Base-by-base conservation (phyloP, 2,888 invertebrate genomes). In the Molorchus minor region DNA sequence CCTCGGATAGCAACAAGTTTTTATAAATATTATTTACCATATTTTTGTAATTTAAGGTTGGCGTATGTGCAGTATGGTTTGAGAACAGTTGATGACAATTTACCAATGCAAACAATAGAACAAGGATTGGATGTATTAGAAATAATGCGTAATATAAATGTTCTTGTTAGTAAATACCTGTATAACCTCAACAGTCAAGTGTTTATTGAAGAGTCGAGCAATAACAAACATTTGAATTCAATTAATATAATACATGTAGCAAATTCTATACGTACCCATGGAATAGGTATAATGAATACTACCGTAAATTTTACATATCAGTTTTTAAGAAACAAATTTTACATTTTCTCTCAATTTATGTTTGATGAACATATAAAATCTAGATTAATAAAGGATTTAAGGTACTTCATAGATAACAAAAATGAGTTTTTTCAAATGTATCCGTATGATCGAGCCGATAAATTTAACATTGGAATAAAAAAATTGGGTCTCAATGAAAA, bases 341-440 rank as follows among this genome's bases (percentile, higher is more conserved):
- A 91, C 71, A 91, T 91, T 0, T 95, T 99, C 78, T 98, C 98
- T 0, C 97, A 98, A 80, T 98, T 98, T 78, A 88, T 99, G 80
- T 98, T 92, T 77, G 98, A 98, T 77, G 99, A 99, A 80, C 96
- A 96, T 75, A 96, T 99, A 46, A 97, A 98, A 80, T 96, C 97
- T 0, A 86, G 96, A 56, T 84, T 99, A 1, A 86, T 94, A 66
- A 95, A 96, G 80, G 97, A 97, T 78, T 84, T 93, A 62, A 87
- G 92, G 68, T 88, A 87, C 75, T 93, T 96, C 74, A 86, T 89
- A 62, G 96, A 96, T 73, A 88, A 86, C 70, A 86, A 88, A 71
- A 82, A 80, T 60, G 82, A 85, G 41, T 83, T 86, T 63, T 86
- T 87, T 68, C 88, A 88, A 68, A 89, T 88, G 79, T 92, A 91